phyloP scores from a whole-genome alignment of 2,888 invertebrate genomes.

The Hemistola chrysoprasaria region DNA sequence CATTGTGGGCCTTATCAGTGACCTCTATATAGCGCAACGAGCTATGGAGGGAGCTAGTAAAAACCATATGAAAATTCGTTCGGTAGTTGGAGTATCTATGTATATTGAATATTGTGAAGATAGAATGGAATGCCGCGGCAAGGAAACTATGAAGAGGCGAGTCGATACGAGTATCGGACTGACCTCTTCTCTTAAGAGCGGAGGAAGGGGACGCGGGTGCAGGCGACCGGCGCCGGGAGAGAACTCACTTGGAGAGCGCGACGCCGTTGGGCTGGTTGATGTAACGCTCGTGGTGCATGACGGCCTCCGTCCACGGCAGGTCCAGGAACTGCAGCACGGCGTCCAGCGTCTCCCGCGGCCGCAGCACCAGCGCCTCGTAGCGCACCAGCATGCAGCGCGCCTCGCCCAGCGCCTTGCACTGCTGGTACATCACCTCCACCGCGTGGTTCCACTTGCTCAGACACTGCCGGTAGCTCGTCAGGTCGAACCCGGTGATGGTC shows the following conservation, averaged over 20 bases:
- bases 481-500: constrained; percentile 95
- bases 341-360: constrained; percentile 94
- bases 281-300: constrained; percentile 98
- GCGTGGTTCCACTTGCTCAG: constrained; percentile 98
- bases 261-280: constrained; percentile 98
- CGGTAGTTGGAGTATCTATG: no score
- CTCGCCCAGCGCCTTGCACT: constrained; percentile 92
- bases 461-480: constrained; percentile 96
- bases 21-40: no score
- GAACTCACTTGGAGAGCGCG: constrained; percentile 93
- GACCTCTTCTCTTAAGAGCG: no score
- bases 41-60: no score
- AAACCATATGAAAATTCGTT: no score
- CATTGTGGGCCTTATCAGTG: no score
- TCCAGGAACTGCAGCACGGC: constrained; percentile 94
- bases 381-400: constrained; percentile 93
- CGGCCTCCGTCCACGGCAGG: constrained; percentile 97
- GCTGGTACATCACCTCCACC: constrained; percentile 96
- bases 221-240: no score
- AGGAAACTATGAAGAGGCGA: no score
- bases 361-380: constrained; percentile 98
- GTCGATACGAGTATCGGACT: no score
- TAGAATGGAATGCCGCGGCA: no score
- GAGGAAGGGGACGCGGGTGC: no score
- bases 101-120: no score